These are phyloP conservation scores for Tychaedon coryphoeus DNA, from an alignment of 2,113 vertebrate genomes.

Conservation along the genomic window DNA sequence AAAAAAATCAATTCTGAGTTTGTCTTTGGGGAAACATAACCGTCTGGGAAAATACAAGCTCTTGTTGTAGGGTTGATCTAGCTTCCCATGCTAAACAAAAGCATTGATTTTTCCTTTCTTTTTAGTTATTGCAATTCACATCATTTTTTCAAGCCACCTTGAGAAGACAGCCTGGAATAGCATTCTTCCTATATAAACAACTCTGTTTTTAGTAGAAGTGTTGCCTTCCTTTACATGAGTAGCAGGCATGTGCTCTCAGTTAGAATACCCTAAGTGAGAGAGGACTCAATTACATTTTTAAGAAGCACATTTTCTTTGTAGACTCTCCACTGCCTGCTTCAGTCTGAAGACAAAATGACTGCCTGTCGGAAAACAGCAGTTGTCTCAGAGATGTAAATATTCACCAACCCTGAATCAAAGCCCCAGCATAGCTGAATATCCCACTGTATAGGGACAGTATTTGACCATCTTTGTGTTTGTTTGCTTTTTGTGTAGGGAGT, in stretches of 20 bases:
- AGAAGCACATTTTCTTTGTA: background rate
- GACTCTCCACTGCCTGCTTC: background rate
- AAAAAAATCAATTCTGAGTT: background rate
- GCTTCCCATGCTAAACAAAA: conserved; percentile 9
- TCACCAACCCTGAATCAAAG: background rate
- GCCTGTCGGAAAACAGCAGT: conserved; percentile 18
- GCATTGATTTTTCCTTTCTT: background rate
- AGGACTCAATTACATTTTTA: background rate
- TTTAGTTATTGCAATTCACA: background rate
- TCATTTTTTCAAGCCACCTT: conserved; percentile 1
- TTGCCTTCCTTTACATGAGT: background rate
- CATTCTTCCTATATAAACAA: background rate
- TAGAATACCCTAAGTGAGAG: background rate
- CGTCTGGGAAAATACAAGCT: background rate
- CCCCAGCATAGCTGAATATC: background rate
- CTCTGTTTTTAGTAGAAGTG: background rate
- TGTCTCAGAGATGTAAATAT: background rate
- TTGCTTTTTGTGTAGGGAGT: background rate
- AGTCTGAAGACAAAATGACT: conserved; percentile 23
- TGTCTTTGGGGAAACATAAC: background rate
- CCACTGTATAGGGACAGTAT: background rate
- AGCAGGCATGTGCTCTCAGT: background rate
- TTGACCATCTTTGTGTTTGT: background rate
- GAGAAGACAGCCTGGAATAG: background rate
- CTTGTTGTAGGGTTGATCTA: background rate